Conservation (phyloP, 2,797 vertebrate species). For the Thaleichthys pacificus region DNA sequence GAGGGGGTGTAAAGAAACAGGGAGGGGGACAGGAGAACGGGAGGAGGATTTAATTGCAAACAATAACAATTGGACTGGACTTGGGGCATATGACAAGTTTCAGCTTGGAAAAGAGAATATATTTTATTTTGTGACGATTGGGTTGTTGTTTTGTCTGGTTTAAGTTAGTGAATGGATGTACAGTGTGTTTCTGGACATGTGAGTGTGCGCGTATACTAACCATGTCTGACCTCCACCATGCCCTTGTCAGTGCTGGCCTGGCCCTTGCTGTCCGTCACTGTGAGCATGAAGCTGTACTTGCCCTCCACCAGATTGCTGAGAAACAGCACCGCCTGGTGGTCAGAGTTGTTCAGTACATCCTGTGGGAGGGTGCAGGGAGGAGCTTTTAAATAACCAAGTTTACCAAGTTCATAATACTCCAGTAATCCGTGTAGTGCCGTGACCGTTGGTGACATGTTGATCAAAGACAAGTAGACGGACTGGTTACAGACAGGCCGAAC, state of each 20-base stretch:
- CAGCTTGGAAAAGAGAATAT: no score
- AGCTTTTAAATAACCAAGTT: no score
- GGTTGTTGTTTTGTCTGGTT: conserved; percentile 14
- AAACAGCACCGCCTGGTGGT: conserved; percentile 91
- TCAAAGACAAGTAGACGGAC: no score
- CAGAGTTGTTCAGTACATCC: conserved; percentile 94
- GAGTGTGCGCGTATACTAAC: conserved; percentile 69
- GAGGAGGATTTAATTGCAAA: no score
- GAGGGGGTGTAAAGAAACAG: neutral
- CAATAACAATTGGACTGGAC: neutral
- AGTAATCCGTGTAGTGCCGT: no score
- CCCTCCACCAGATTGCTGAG: conserved; percentile 94
- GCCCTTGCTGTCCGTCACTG: conserved; percentile 92
- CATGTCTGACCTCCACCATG: conserved; percentile 88
- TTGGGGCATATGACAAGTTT: no score
- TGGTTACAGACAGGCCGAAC: no score
- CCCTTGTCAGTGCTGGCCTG: conserved; percentile 81
- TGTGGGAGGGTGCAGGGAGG: conserved; percentile 45
- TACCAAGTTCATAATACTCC: no score
- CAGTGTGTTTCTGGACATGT: neutral
- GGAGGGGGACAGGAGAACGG: neutral
- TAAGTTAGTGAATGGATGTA: conserved; percentile 2
- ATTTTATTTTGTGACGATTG: neutral
- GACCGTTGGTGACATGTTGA: no score
- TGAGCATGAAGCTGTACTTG: conserved; percentile 90